These are phyloP conservation scores for Trichopria drosophilae DNA, from an alignment of 2,888 invertebrate species.

Conservation along the genomic window DNA sequence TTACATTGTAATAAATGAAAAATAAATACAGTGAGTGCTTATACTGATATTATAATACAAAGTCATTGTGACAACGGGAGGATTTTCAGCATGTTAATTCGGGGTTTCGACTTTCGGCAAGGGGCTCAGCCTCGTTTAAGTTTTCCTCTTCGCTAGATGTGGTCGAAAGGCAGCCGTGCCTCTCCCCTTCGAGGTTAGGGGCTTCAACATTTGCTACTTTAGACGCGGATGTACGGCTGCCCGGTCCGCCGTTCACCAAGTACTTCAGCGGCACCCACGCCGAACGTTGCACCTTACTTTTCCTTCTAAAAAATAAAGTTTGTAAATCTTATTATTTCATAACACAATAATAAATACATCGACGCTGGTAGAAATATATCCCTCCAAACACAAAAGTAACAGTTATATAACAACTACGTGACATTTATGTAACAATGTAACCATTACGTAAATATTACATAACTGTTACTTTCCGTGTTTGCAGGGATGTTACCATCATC, in stretches of 20 bases:
- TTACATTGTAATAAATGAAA: conserved; percentile 51
- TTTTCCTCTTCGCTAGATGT: conserved; percentile 39
- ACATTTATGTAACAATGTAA: too few relatives aligned
- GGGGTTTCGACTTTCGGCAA: too few relatives aligned
- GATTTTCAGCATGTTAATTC: neutral
- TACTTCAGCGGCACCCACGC: conserved; percentile 51
- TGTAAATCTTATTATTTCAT: neutral
- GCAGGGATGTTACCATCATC: too few relatives aligned
- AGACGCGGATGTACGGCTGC: conserved; percentile 43
- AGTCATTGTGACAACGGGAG: conserved; percentile 32
- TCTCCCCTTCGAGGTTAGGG: conserved; percentile 16
- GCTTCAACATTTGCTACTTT: conserved; percentile 34
- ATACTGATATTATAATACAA: conserved; percentile 54
- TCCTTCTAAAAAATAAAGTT: neutral
- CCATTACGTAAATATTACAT: too few relatives aligned
- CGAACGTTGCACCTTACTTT: conserved; percentile 15
- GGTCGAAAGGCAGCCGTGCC: conserved; percentile 33
- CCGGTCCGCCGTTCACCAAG: conserved; percentile 53
- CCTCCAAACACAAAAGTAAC: too few relatives aligned
- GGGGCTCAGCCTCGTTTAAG: conserved; percentile 37
- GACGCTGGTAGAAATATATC: too few relatives aligned
- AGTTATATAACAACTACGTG: too few relatives aligned
- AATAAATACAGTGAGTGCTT: conserved; percentile 54
- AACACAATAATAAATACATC: too few relatives aligned
- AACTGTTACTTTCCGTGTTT: too few relatives aligned